phyloP scores from a whole-genome alignment of 2,797 vertebrate genomes.

The Danio choprae region DNA sequence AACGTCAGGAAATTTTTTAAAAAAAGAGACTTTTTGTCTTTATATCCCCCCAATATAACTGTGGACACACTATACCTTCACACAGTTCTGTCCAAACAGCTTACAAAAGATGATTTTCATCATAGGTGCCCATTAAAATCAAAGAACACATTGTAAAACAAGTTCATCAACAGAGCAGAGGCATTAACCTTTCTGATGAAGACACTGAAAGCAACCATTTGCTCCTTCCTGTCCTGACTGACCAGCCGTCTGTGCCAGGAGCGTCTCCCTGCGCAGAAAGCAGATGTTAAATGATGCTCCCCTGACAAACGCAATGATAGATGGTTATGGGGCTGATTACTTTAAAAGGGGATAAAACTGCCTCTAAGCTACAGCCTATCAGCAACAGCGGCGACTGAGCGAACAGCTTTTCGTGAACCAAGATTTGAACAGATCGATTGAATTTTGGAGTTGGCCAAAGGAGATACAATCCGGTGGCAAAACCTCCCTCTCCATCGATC shows the following conservation, averaged over 20 bases:
- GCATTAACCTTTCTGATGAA: slow-evolving; percentile 6
- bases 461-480: slow-evolving; percentile 38
- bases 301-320: slow-evolving; percentile 62
- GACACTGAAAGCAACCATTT: not conserved
- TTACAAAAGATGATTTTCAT: too few relatives aligned
- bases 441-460: slow-evolving; percentile 46
- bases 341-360: slow-evolving; percentile 62
- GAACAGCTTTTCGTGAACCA: slow-evolving; percentile 8
- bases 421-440: slow-evolving; percentile 55
- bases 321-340: slow-evolving; percentile 66
- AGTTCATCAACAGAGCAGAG: not conserved
- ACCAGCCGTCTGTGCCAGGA: not conserved
- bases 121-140: too few relatives aligned
- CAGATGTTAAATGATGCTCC: slow-evolving; percentile 62
- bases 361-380: slow-evolving; percentile 52
- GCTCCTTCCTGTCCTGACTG: not conserved
- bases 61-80: too few relatives aligned
- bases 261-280: slow-evolving; percentile 48
- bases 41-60: too few relatives aligned
- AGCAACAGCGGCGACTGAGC: slow-evolving; percentile 6
- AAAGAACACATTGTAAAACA: too few relatives aligned
- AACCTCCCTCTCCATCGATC: slow-evolving; percentile 43
- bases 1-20: too few relatives aligned
- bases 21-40: too few relatives aligned
- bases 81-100: too few relatives aligned